Conservation (phyloP, 2,888 invertebrate genomes). For the Mesorhabditis sp. region DNA sequence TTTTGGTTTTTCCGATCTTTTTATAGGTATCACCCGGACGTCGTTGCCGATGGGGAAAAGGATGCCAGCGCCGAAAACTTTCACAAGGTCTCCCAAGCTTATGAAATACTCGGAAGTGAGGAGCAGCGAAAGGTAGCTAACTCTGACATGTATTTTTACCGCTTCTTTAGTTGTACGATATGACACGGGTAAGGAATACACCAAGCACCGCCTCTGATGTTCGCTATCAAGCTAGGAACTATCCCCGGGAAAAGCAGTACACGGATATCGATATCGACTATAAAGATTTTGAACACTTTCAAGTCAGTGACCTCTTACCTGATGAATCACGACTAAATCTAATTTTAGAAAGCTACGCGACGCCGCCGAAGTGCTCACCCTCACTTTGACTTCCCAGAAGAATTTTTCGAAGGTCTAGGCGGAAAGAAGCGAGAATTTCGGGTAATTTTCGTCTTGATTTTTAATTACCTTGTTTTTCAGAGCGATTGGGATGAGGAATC, state of each 20-base stretch:
- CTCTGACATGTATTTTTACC: neutral
- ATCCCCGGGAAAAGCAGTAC: slow-evolving; percentile 31
- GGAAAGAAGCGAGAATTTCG: slow-evolving; percentile 24
- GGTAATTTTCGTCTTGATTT: neutral
- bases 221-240: neutral
- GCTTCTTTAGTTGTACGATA: slow-evolving; percentile 17
- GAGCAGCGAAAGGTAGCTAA: slow-evolving; percentile 36
- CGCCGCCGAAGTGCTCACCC: slow-evolving; percentile 31
- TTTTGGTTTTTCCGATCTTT: neutral
- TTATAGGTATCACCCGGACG: neutral
- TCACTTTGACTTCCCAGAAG: slow-evolving; percentile 43
- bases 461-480: slow-evolving; percentile 17
- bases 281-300: slow-evolving; percentile 53
- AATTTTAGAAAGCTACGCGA: slow-evolving; percentile 17
- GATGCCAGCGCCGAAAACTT: neutral
- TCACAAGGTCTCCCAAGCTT: slow-evolving; percentile 44
- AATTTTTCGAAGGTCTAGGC: slow-evolving; percentile 41
- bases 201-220: slow-evolving; percentile 14
- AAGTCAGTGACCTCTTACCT: slow-evolving; percentile 12
- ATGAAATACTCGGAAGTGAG: slow-evolving; percentile 45
- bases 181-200: slow-evolving; percentile 22
- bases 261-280: slow-evolving; percentile 54
- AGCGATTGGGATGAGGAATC: slow-evolving; percentile 36
- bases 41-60: neutral
- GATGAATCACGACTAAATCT: slow-evolving; percentile 7